A percentile compares a stretch with the other conserved stretches of the same genome.
Evolutionary conservation across 2,797 vertebrate species (phyloP).

Genomic region (Coreius guichenoti): DNA sequence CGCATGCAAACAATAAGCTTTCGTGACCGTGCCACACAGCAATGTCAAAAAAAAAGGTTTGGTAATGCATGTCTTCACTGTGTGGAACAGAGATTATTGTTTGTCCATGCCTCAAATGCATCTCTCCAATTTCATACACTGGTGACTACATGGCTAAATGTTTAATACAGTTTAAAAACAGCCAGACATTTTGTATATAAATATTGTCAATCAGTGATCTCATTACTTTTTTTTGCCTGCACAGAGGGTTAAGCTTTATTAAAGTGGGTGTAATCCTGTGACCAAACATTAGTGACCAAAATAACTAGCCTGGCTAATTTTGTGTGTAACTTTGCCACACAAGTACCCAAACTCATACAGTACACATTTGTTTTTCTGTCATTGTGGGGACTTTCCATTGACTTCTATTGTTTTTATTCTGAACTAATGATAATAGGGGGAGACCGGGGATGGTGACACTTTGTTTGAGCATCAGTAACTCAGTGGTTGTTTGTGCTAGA

Average conservation of each 20-base stretch:
- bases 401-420: too few relatives aligned
- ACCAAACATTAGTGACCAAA: constrained; percentile 5
- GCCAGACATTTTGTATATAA: background rate
- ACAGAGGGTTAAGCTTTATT: constrained; percentile 41
- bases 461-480: too few relatives aligned
- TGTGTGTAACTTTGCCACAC: background rate
- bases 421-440: too few relatives aligned
- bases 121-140: background rate
- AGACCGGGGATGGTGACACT: too few relatives aligned
- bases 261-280: constrained; percentile 29
- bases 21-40: too few relatives aligned
- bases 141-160: background rate
- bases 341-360: background rate
- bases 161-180: background rate
- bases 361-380: background rate
- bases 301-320: background rate
- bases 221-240: background rate
- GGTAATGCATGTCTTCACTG: background rate
- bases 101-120: background rate
- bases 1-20: too few relatives aligned
- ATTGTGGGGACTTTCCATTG: too few relatives aligned
- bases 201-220: constrained; percentile 9
- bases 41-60: background rate
- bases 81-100: background rate
- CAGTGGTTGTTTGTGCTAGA: too few relatives aligned